Conservation (phyloP, 2,113 vertebrate genomes). For the Mastomys coucha region DNA sequence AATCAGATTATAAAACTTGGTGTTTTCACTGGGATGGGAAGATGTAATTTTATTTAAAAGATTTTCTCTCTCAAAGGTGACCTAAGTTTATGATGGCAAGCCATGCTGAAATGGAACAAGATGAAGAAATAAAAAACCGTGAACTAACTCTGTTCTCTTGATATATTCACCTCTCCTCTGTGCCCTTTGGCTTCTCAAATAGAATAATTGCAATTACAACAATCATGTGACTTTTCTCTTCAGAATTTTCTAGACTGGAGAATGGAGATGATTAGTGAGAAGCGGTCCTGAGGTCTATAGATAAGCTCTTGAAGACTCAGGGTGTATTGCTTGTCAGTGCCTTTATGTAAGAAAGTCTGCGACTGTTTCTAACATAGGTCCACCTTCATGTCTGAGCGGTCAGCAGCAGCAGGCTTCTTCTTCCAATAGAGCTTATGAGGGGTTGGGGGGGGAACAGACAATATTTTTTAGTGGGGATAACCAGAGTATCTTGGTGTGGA, state of each 20-base stretch:
- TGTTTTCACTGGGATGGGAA: conserved; percentile 53
- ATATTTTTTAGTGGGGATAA: not conserved
- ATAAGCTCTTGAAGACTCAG: conserved; percentile 32
- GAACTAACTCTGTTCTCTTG: conserved; percentile 24
- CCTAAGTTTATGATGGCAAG: conserved; percentile 53
- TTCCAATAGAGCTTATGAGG: not conserved
- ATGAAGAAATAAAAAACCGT: not conserved
- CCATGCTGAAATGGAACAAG: conserved; percentile 9
- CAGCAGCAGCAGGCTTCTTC: not conserved
- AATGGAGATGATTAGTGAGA: conserved; percentile 6
- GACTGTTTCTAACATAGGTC: not conserved
- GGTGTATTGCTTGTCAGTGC: not conserved
- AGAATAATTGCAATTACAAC: conserved; percentile 25
- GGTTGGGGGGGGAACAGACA: not conserved
- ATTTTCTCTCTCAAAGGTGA: conserved; percentile 66
- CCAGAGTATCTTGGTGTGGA: not conserved
- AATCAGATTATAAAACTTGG: conserved; percentile 77
- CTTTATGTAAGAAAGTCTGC: not conserved
- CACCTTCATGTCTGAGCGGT: not conserved
- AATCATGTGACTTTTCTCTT: not conserved
- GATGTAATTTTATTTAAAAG: conserved; percentile 63
- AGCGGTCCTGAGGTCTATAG: conserved; percentile 3
- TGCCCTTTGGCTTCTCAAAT: conserved; percentile 11
- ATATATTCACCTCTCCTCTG: not conserved
- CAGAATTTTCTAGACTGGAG: conserved; percentile 39